These are phyloP conservation scores for Spatulosminthurus flaviceps DNA, from an alignment of 2,888 invertebrate genomes.

Conservation along the genomic window DNA sequence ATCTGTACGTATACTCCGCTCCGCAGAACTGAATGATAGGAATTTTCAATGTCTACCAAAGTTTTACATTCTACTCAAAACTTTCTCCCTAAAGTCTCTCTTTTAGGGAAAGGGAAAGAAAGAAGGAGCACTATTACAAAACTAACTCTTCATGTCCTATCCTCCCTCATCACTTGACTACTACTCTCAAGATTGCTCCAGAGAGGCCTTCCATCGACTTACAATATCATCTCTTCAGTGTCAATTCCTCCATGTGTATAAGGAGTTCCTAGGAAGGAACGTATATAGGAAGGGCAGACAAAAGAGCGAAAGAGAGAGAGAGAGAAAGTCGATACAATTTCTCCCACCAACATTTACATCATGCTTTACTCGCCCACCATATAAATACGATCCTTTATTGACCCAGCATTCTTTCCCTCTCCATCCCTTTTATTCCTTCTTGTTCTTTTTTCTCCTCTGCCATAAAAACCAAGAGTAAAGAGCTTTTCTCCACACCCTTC, in stretches of 20 bases:
- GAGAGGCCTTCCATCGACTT: slow-evolving; percentile 1
- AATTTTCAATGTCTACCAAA: slow-evolving; percentile 45
- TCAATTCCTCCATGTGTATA: not conserved
- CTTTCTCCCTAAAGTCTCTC: slow-evolving; percentile 30
- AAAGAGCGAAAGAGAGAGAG: too few species aligned
- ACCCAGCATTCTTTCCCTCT: too few species aligned
- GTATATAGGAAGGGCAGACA: too few species aligned
- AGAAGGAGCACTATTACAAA: not conserved
- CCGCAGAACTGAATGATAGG: slow-evolving; percentile 33
- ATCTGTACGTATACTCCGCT: slow-evolving; percentile 2
- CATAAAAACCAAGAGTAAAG: too few species aligned
- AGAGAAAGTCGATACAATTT: too few species aligned
- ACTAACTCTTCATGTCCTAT: slow-evolving; percentile 12
- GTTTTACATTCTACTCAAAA: slow-evolving; percentile 41
- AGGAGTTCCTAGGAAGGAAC: too few species aligned
- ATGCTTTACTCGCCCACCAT: too few species aligned
- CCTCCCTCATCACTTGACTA: slow-evolving; percentile 19
- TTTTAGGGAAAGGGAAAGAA: not conserved
- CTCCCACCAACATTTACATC: too few species aligned
- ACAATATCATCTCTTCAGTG: slow-evolving; percentile 18
- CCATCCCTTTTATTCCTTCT: too few species aligned
- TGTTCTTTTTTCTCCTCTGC: too few species aligned
- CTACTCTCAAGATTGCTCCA: slow-evolving; percentile 10
- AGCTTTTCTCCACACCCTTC: too few species aligned
- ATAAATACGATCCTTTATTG: too few species aligned